Conservation (phyloP, 2,888 invertebrate genomes). For the Lissonota sp. region DNA sequence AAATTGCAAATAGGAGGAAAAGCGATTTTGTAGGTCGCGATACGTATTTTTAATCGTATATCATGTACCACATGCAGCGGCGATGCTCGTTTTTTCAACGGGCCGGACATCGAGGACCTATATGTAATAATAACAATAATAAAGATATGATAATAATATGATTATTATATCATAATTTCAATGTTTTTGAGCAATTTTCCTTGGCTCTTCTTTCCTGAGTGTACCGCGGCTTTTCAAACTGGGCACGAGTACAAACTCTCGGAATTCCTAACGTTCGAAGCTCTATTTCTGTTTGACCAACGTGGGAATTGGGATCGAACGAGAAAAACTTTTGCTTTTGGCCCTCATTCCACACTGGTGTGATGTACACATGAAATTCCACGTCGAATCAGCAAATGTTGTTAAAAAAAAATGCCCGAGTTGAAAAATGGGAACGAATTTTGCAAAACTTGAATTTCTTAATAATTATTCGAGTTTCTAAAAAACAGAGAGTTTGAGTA, state of each 20-base stretch:
- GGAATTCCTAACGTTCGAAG: conserved; percentile 62
- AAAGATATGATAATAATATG: conserved; percentile 45
- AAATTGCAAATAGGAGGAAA: conserved; percentile 40
- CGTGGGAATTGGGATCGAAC: conserved; percentile 64
- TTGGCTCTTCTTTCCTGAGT: too few relatives aligned
- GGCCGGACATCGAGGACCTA: conserved; percentile 59
- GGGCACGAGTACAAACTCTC: conserved; percentile 62
- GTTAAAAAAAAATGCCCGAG: too few relatives aligned
- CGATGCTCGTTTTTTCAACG: conserved; percentile 47
- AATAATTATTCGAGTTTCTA: too few relatives aligned
- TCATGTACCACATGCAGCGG: conserved; percentile 64
- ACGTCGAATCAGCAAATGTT: too few relatives aligned
- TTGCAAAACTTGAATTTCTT: too few relatives aligned
- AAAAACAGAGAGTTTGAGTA: too few relatives aligned
- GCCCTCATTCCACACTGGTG: conserved; percentile 32
- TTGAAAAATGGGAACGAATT: too few relatives aligned
- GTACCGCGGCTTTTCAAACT: conserved; percentile 43
- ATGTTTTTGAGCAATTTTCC: not conserved
- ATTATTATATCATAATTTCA: conserved; percentile 2
- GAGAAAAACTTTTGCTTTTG: conserved; percentile 31
- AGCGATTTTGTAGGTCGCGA: conserved; percentile 57
- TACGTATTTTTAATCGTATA: conserved; percentile 57
- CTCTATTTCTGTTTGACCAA: conserved; percentile 65
- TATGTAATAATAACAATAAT: conserved; percentile 13
- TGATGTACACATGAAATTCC: too few relatives aligned